Conservation (phyloP, 2,113 vertebrate genomes). For the Aptenodytes forsteri region DNA sequence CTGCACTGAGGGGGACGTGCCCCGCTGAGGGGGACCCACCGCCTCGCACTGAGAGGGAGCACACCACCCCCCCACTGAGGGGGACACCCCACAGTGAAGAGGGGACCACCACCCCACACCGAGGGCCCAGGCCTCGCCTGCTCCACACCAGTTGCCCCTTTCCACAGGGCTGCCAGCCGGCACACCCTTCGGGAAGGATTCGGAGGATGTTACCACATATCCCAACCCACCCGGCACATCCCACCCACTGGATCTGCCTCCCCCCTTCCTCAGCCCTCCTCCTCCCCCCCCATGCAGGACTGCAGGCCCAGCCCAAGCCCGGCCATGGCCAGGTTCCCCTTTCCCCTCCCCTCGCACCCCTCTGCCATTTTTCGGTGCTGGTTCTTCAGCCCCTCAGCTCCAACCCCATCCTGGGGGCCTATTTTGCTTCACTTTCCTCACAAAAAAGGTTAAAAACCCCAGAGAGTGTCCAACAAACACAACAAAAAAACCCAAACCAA, state of each 20-base stretch:
- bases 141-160: background rate
- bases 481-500: background rate
- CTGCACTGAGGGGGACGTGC: rapidly evolving
- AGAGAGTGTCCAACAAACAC: background rate
- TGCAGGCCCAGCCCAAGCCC: background rate
- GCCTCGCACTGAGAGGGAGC: background rate
- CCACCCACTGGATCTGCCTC: background rate
- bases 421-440: background rate
- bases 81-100: no score
- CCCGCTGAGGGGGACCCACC: background rate
- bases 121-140: background rate
- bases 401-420: background rate
- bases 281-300: rapidly evolving
- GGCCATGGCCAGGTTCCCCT: no score
- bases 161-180: background rate
- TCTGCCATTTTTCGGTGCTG: background rate
- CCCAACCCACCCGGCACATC: background rate
- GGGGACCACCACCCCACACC: no score
- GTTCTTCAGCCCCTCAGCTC: background rate
- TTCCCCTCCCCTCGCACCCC: no score
- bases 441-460: background rate
- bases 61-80: background rate
- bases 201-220: rapidly evolving
- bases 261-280: background rate
- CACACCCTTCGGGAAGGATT: no score